phyloP scores from a whole-genome alignment of 2,113 vertebrate genomes.

The Psammodynastes pulverulentus region DNA sequence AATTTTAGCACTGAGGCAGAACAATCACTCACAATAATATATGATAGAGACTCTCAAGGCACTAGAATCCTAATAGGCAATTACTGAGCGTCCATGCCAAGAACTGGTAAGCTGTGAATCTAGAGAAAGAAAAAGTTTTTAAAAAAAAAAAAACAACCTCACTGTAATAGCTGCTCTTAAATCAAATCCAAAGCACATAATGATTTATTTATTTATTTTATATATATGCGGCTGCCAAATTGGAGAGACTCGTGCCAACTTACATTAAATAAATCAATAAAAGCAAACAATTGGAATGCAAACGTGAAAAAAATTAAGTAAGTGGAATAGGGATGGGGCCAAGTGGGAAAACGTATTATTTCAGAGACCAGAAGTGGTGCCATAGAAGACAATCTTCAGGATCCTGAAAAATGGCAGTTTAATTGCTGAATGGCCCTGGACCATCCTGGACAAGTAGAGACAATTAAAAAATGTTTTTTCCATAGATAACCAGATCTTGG shows the following conservation, averaged over 20 bases:
- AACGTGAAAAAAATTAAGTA: not conserved
- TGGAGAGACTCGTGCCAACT: not conserved
- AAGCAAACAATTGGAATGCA: not conserved
- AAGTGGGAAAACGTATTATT: not conserved
- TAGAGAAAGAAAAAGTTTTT: not conserved
- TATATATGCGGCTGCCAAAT: not conserved
- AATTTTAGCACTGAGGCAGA: not conserved
- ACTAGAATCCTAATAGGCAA: not conserved
- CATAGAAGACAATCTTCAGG: not conserved
- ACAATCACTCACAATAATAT: rapidly evolving
- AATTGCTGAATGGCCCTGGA: not conserved
- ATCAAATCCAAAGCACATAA: not conserved
- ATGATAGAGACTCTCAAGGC: not conserved
- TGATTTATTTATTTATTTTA: not conserved
- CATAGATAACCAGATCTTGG: not conserved
- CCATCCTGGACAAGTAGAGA: not conserved
- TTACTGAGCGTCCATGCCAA: rapidly evolving
- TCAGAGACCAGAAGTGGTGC: not conserved
- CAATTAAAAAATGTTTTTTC: not conserved
- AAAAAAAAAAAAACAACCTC: not conserved
- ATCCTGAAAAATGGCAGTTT: not conserved
- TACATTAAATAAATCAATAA: not conserved
- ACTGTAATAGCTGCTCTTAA: not conserved
- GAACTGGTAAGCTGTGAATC: not conserved
- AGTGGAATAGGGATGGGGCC: not conserved